A percentile compares a stretch with the other conserved stretches of the same genome.
Evolutionary conservation across 2,888 invertebrate genomes (phyloP).

Genomic region (Brenthis daphne): DNA sequence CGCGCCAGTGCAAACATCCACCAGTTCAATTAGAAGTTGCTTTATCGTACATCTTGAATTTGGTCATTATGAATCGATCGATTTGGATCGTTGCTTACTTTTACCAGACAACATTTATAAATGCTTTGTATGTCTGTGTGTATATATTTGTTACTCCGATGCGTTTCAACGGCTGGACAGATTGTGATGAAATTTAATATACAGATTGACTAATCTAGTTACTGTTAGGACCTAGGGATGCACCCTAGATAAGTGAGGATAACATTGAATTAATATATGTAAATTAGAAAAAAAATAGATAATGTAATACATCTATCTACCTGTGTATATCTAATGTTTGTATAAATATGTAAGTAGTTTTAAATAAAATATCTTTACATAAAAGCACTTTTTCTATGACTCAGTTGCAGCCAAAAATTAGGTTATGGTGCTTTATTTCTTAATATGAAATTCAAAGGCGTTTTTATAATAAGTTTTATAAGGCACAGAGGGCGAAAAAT

Average conservation of each 20-base stretch:
- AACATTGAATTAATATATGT: not conserved
- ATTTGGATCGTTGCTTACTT: too few relatives aligned
- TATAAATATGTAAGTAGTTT: not conserved
- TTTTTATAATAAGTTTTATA: constrained; percentile 8
- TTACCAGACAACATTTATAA: too few relatives aligned
- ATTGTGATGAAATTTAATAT: too few relatives aligned
- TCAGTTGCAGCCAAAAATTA: not conserved
- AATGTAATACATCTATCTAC: too few relatives aligned
- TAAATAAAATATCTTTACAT: not conserved
- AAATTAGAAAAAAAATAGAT: not conserved
- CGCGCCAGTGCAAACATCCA: constrained; percentile 35
- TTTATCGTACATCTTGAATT: constrained; percentile 17
- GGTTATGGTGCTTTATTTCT: not conserved
- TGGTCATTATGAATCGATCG: not conserved
- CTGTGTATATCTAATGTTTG: not conserved
- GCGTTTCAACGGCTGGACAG: too few relatives aligned
- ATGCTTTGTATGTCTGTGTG: too few relatives aligned
- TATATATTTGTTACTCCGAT: too few relatives aligned
- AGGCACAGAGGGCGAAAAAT: constrained; percentile 3
- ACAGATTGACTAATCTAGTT: too few relatives aligned
- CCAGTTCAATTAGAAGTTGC: constrained; percentile 34
- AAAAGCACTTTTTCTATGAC: constrained; percentile 10
- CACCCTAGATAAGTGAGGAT: not conserved
- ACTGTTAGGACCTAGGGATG: too few relatives aligned
- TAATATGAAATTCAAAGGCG: constrained; percentile 6